Evolutionary conservation across 2,113 vertebrate species (phyloP), one percentile per base, ranked within the genome.

Genomic region (Perca fluviatilis): DNA sequence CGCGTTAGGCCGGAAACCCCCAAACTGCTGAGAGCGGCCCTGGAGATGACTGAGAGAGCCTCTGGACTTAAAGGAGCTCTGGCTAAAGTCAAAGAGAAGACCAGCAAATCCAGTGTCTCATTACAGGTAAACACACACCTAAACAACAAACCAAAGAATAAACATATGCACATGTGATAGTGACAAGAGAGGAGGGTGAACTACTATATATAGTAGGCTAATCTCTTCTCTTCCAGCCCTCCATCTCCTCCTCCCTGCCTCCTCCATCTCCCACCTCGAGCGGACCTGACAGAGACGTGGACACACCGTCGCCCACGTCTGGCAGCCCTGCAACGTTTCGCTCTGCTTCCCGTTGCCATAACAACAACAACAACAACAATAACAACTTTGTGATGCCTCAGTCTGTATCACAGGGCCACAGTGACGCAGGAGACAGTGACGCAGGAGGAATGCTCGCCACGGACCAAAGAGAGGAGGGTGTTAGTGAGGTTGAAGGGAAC

Each of bases 1-100:
- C 95, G 95, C 0, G 94, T 93, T 0, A 95, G 90, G 54, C 40
- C 92, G 0, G 96, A 95, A 67, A 99, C 98, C 2, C 98, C 98
- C 0, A 98, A 93, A 88, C 95, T 99, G 80, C 95, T 99, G 70
- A 94, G 91, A 60, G 97, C 98, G 0, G 96, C 97, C 5, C 93
- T 99, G 58, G 96, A 96, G 1, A 94, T 95, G 50, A 74, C 94
- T 0, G 95, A 96, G 69, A 97, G 93, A 50, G 96, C 93, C 62
- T 80, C 92, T 61, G 94, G 96, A 0, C 90, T 95, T 15, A 96
- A 85, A 81, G 96, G 96, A 11, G 83, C 91, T 0, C 91, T 97
- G 64, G 95, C 94, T 6, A 97, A 93, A 79, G 92, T 98, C 63
- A 96, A 95, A 18, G 95, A 95, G 63, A 96, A 95, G 79, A 94